Conservation (phyloP, 2,113 vertebrate species). For the Pseudonaja textilis region DNA sequence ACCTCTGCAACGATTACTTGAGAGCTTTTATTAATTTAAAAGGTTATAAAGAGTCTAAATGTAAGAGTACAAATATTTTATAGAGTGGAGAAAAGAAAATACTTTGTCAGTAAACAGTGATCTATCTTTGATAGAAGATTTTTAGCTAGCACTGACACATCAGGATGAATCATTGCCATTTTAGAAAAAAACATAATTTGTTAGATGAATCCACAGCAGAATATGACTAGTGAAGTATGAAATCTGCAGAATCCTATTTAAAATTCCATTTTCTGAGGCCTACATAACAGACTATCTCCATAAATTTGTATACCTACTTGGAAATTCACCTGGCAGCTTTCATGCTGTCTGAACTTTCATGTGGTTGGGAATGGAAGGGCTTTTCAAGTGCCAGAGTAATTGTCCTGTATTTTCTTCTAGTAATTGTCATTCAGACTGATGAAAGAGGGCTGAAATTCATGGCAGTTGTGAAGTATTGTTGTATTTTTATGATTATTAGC, state of each 20-base stretch:
- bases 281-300: not conserved
- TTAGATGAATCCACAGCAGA: slow-evolving; percentile 29
- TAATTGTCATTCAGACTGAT: not conserved
- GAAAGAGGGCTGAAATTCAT: not conserved
- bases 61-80: slow-evolving; percentile 6
- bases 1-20: slow-evolving; percentile 18
- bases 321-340: not conserved
- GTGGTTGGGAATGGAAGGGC: not conserved
- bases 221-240: not conserved
- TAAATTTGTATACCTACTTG: not conserved
- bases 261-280: not conserved
- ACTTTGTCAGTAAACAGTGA: slow-evolving; percentile 12
- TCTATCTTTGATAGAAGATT: slow-evolving; percentile 22
- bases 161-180: slow-evolving; percentile 15
- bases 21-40: slow-evolving; percentile 46
- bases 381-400: not conserved
- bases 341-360: not conserved
- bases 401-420: not conserved
- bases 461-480: not conserved
- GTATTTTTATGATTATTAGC: not conserved
- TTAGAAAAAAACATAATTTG: slow-evolving; percentile 40
- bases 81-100: slow-evolving; percentile 8
- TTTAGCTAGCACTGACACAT: slow-evolving; percentile 18
- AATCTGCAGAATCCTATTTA: slow-evolving; percentile 9
- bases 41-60: slow-evolving; percentile 41